Evolutionary conservation across 2,888 invertebrate genomes (phyloP), one percentile per base, ranked within the genome.

Genomic region (Conus canariensis): DNA sequence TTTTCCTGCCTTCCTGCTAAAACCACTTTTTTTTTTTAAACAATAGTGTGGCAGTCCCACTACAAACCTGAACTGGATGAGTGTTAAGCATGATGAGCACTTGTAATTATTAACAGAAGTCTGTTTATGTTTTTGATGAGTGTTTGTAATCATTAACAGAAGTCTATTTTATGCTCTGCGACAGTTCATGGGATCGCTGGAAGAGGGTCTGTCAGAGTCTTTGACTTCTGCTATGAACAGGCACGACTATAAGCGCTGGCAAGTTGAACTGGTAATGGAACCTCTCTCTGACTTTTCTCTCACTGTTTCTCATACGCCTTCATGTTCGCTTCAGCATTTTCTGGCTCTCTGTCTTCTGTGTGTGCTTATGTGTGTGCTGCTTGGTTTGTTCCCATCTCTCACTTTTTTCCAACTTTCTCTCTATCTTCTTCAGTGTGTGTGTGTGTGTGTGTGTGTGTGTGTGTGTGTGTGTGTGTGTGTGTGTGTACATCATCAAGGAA

Each of bases 261-360:
- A 94, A 90, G 91, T 93, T 64, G 94, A 94, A 91, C 91, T 94
- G 93, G 94, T 94, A 92, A 80, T 30, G 45, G 93, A 60, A 25
- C 56, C n/a, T 85, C 12, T n/a, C 85, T 22, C 59, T 85, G 0
- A 14, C 25, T 85, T 2, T 22, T 60, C 25, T 60, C 0, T 59
- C n/a, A 7, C 60, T n/a, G n/a, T 77, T 56, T 25, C 58, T 90
- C 60, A 45, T 90, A 6, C n/a, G 16, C 30, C 22, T 30, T 10
- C 5, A 56, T 25, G 16, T 19, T 5, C 9, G 30, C 30, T 22
- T 6, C 22, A 25, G 60, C 59, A 25, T 14, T 82, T 19, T 83
- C 19, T 83, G 19, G 56, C 7, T 83, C 22, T 80, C 30, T 30
- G 1, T 16, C 30, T 80, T 80, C 14, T 80, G 1, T 77, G 25